Evolutionary conservation across 2,113 vertebrate species (phyloP).

Genomic region (Sigmodon hispidus): DNA sequence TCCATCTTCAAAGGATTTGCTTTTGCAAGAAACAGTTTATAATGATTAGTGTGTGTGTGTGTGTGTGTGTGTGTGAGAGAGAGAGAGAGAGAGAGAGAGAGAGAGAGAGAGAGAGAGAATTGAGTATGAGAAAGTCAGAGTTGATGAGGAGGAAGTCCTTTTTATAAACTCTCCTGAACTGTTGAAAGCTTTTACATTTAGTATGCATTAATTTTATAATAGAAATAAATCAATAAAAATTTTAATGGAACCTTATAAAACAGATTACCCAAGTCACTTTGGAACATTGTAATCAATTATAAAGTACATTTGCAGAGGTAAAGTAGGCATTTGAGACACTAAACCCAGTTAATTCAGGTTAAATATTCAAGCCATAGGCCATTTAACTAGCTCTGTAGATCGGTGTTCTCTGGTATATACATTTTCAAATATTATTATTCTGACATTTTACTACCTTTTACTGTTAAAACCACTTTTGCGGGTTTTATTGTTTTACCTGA

Average conservation of each 20-base stretch:
- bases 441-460: not conserved
- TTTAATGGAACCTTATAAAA: slow-evolving; percentile 44
- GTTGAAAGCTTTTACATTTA: slow-evolving; percentile 24
- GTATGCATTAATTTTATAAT: slow-evolving; percentile 41
- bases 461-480: slow-evolving; percentile 22
- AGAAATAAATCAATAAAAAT: slow-evolving; percentile 57
- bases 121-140: not conserved
- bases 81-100: not conserved
- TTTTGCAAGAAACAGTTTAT: slow-evolving; percentile 47
- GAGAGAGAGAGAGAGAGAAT: not conserved
- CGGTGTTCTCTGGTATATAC: not conserved
- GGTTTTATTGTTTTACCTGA: slow-evolving; percentile 24
- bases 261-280: slow-evolving; percentile 35
- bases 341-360: not conserved
- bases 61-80: not conserved
- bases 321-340: slow-evolving; percentile 23
- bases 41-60: slow-evolving; percentile 27
- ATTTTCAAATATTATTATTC: slow-evolving; percentile 25
- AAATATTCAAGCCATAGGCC: not conserved
- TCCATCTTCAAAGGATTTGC: slow-evolving; percentile 59
- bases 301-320: not conserved
- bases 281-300: slow-evolving; percentile 53
- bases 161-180: slow-evolving; percentile 24
- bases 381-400: not conserved
- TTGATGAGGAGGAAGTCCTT: not conserved